phyloP scores from a whole-genome alignment of 92 coral and sea anemone species.

The Porites rus region DNA sequence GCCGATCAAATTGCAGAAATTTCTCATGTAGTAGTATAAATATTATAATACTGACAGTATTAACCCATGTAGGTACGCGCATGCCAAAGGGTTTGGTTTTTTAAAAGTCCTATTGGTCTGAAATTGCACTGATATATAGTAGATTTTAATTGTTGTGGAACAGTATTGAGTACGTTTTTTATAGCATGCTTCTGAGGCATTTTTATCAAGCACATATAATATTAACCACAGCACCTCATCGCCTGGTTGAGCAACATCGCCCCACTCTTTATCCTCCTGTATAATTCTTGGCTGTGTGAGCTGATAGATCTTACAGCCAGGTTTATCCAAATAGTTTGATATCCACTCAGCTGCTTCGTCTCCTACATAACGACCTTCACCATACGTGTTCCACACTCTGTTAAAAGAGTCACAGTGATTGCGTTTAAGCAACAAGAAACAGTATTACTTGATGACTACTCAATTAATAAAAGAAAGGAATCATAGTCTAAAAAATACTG shows the following conservation, averaged over 20 bases:
- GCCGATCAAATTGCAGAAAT: too few species aligned
- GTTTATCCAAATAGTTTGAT: slow-evolving; percentile 49
- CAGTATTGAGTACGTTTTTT: too few species aligned
- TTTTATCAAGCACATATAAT: background rate
- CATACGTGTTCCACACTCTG: slow-evolving; percentile 51
- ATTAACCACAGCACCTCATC: slow-evolving; percentile 60
- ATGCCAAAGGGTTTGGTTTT: too few species aligned
- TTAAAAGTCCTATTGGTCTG: too few species aligned
- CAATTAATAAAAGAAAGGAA: background rate
- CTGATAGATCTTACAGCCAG: slow-evolving; percentile 59
- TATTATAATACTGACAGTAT: too few species aligned
- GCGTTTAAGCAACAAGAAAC: background rate
- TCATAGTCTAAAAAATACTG: too few species aligned
- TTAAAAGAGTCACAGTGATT: background rate
- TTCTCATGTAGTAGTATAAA: too few species aligned
- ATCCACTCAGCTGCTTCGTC: slow-evolving; percentile 73
- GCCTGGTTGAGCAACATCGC: slow-evolving; percentile 43
- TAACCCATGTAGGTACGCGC: too few species aligned
- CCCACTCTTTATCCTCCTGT: slow-evolving; percentile 53
- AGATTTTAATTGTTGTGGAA: too few species aligned
- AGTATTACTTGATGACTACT: background rate
- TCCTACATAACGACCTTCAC: slow-evolving; percentile 74
- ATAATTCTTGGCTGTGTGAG: slow-evolving; percentile 55
- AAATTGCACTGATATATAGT: too few species aligned
- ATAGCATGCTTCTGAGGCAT: too few species aligned